Conservation (phyloP, 2,113 vertebrate species). For the Dunckerocampus dactyliophorus region DNA sequence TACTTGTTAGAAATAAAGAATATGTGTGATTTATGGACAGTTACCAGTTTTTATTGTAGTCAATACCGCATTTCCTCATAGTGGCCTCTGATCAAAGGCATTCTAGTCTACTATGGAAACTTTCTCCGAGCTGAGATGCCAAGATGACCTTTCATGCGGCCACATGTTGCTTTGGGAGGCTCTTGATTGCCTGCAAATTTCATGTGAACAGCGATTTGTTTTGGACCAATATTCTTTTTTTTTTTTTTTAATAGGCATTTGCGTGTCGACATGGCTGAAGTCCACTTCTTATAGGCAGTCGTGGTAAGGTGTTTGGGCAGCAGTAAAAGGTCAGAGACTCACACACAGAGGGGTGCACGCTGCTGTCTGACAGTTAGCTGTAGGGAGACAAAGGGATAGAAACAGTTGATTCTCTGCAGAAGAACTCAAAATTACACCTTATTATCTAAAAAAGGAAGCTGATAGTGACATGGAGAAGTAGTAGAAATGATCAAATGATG, state of each 20-base stretch:
- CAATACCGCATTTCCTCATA: neutral
- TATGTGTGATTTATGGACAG: neutral
- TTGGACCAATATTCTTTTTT: no score
- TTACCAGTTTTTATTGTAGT: neutral
- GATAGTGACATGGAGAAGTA: constrained; percentile 2
- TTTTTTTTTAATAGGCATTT: neutral
- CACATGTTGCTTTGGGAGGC: no score
- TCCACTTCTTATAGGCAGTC: neutral
- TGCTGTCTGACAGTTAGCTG: constrained; percentile 16
- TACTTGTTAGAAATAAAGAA: no score
- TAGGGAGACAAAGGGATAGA: neutral
- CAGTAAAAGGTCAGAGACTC: constrained; percentile 34
- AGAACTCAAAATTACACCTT: constrained; percentile 10
- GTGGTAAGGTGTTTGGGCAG: constrained; percentile 17
- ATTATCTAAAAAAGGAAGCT: constrained; percentile 24
- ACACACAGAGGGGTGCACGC: neutral
- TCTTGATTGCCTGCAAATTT: no score
- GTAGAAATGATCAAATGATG: no score
- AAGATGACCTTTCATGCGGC: no score
- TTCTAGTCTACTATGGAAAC: no score
- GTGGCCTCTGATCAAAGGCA: no score
- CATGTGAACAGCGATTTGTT: no score
- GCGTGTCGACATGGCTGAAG: neutral
- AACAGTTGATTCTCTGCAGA: constrained; percentile 6
- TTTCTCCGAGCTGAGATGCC: no score